Conservation (phyloP, 2,888 invertebrate genomes). For the Marronus borbonicus region DNA sequence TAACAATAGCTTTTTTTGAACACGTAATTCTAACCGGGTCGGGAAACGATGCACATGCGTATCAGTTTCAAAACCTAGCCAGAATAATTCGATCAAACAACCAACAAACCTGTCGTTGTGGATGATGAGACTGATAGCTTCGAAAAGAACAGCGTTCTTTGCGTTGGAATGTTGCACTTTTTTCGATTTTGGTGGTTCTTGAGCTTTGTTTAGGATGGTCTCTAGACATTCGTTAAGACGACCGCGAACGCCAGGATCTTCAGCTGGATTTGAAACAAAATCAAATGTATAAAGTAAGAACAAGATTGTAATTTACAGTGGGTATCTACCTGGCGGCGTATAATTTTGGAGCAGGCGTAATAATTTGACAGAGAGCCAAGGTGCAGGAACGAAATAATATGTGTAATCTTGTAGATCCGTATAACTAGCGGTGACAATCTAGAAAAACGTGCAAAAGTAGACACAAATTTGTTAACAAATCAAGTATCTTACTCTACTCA, state of each 20-base stretch:
- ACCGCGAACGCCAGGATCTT: constrained; percentile 97
- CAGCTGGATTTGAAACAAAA: constrained; percentile 67
- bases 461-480: neutral
- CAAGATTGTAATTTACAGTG: too few species aligned
- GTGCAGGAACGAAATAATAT: constrained; percentile 99
- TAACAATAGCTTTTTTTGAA: neutral
- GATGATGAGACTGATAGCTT: constrained; percentile 99
- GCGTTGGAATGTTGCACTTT: constrained; percentile 99
- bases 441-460: constrained; percentile 47
- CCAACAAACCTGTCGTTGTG: constrained; percentile 87
- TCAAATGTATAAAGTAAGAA: too few species aligned
- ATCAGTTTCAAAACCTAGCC: constrained; percentile 21
- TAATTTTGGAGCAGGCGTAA: constrained; percentile 97
- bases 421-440: constrained; percentile 99
- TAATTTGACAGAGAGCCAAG: constrained; percentile 99
- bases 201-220: constrained; percentile 98
- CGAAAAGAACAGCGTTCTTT: constrained; percentile 99
- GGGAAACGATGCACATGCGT: neutral
- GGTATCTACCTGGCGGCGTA: constrained; percentile 86
- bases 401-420: constrained; percentile 99
- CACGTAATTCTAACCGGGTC: too few species aligned
- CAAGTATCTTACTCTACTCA: constrained; percentile 82
- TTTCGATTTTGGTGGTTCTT: constrained; percentile 99
- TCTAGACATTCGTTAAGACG: constrained; percentile 98
- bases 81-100: neutral